Base-by-base conservation (phyloP, 1,140 invertebrate species). In the Spodoptera frugiperda region DNA sequence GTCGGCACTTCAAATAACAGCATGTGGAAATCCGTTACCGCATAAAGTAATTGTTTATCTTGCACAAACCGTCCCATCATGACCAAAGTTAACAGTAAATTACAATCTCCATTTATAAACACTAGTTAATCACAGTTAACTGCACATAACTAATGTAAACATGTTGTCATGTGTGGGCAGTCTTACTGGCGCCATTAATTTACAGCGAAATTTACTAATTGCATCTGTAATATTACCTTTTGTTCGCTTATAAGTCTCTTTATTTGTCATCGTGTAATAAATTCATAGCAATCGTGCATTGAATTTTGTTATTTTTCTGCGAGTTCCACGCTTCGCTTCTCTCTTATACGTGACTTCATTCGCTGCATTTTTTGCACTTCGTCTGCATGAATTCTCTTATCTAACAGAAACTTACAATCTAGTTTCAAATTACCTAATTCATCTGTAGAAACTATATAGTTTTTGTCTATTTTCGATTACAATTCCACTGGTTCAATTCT, bases 261-360 rank as follows among this genome's bases (percentile, higher is more conserved):
- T 21, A 6, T 65, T 44, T 44, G 48, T 63, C 48, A 17, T 19
- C n/a, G 53, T 65, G n/a, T 3, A 46, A 49, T n/a, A 11, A 19
- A n/a, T 63, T 55, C 15, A n/a, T 73, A 48, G 54, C 54, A 19
- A 48, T 30, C 33, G 33, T 39, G 44, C 54, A 61, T 59, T 17
- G 33, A 44, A 68, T 48, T 46, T 61, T 57, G 63, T 76, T 59
- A 57, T 90, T 88, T 89, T 86, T 85, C 89, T 84, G 82, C 82
- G 80, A 92, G 83, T 90, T 91, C 87, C 89, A 91, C 85, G 90
- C 84, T 91, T 85, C 84, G 82, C 81, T 89, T 85, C 78, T 77
- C 81, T 84, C 81, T 78, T 84, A 82, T 87, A 91, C 87, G 87
- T 91, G 89, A 91, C 84, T 91, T 83, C 87, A 87, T 88, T 85